These are phyloP conservation scores for Drosophila nikananu DNA, from an alignment of 1,140 invertebrate species.

Conservation along the genomic window DNA sequence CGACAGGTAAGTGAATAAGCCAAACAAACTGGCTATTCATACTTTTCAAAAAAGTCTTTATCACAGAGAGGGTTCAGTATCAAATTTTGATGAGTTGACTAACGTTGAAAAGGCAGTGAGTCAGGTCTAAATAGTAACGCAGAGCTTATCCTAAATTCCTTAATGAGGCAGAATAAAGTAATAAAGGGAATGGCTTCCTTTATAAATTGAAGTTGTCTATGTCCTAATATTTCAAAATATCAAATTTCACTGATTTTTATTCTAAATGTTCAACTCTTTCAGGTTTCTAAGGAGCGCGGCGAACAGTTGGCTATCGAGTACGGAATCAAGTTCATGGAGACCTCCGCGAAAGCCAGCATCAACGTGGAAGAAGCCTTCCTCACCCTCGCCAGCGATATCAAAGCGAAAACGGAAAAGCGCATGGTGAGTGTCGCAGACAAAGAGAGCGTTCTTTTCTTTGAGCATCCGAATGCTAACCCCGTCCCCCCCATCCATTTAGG, in stretches of 20 bases:
- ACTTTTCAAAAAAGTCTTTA: conserved; percentile 4
- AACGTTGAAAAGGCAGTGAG: background rate
- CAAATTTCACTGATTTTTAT: background rate
- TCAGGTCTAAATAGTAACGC: background rate
- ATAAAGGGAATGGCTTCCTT: background rate
- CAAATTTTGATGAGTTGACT: background rate
- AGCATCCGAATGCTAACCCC: background rate
- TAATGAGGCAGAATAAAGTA: background rate
- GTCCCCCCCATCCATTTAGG: conserved; percentile 85
- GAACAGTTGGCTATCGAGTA: conserved; percentile 95
- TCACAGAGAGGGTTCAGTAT: conserved; percentile 2
- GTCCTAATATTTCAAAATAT: background rate
- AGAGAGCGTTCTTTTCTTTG: background rate
- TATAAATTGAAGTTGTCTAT: background rate
- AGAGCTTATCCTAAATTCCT: background rate
- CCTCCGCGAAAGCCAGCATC: conserved; percentile 95
- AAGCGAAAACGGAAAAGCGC: conserved; percentile 98
- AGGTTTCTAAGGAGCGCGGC: conserved; percentile 89
- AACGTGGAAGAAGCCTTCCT: conserved; percentile 97
- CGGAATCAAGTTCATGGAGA: conserved; percentile 97
- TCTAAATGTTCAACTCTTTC: background rate
- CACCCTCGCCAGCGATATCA: conserved; percentile 96
- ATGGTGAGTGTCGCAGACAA: conserved; percentile 88
- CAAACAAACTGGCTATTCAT: background rate
- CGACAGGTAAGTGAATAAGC: conserved; percentile 89